A percentile compares a stretch with the other conserved stretches of the same genome.
These are phyloP conservation scores for Dromococcyx pavoninus DNA, from an alignment of 2,797 vertebrate genomes.

Conservation along the genomic window DNA sequence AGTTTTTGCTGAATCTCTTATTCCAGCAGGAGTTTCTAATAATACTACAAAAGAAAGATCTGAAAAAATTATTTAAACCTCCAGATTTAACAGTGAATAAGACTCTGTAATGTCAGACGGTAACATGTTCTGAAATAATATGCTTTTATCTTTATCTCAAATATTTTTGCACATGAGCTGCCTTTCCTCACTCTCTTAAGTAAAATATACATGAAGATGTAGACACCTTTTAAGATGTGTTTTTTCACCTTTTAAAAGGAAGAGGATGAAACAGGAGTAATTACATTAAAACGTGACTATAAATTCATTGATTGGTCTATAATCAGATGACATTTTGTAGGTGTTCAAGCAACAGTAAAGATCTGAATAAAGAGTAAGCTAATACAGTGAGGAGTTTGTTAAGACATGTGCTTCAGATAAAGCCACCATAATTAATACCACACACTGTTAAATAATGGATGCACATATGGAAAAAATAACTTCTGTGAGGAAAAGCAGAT, in stretches of 20 bases:
- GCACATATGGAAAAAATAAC: not conserved
- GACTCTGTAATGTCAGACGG: not conserved
- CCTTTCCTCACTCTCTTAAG: not conserved
- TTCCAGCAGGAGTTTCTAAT: not conserved
- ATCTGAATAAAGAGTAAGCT: not conserved
- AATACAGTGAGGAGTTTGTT: not conserved
- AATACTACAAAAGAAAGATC: not conserved
- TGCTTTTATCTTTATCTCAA: not conserved
- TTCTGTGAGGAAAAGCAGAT: not conserved
- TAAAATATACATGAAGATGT: not conserved
- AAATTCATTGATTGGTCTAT: not conserved
- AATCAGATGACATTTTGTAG: not conserved
- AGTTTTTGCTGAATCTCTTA: not conserved
- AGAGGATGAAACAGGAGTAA: not conserved
- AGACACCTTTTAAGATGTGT: not conserved
- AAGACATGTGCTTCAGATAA: not conserved
- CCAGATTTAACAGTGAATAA: not conserved
- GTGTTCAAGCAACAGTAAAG: not conserved
- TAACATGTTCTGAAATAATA: not conserved
- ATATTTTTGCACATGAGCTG: not conserved
- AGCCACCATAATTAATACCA: not conserved
- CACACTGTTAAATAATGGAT: not conserved
- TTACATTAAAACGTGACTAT: not conserved
- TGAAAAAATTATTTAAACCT: not conserved
- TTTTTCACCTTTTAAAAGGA: not conserved